Conservation (phyloP, 1,140 invertebrate genomes). For the Drosophila ogumai region DNA sequence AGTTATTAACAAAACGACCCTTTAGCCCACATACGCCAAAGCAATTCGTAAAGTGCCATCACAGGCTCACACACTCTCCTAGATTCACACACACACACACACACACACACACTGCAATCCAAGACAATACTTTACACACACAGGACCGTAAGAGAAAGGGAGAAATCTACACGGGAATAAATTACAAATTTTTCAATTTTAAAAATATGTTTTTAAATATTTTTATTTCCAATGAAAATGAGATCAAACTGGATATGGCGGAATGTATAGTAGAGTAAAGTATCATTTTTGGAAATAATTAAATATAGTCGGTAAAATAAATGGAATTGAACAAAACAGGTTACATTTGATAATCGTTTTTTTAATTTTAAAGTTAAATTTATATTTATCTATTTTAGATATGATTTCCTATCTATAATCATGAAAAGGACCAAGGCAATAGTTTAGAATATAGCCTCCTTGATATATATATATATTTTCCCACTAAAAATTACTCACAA, state of each 20-base stretch:
- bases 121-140: conserved; percentile 57
- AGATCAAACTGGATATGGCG: rapidly evolving
- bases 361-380: no score
- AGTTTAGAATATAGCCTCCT: no score
- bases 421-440: no score
- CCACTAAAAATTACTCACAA: not conserved
- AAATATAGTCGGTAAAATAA: no score
- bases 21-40: conserved; percentile 61
- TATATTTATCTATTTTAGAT: no score
- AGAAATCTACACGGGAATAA: conserved; percentile 1
- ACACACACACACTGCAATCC: conserved; percentile 15
- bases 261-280: not conserved
- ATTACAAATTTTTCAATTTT: rapidly evolving
- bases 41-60: conserved; percentile 70
- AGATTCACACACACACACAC: conserved; percentile 15
- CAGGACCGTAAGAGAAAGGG: not conserved
- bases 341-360: no score
- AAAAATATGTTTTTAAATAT: not conserved
- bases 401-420: not conserved
- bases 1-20: conserved; percentile 77
- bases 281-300: no score
- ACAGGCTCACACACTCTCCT: conserved; percentile 36
- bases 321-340: no score
- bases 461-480: not conserved
- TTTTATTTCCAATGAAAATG: not conserved